Percentiles rank a stretch among this genome's conserved stretches.
These are phyloP conservation scores for Catalaphyllia jardinei DNA, from an alignment of 64 coral and sea anemone species.

Conservation along the genomic window DNA sequence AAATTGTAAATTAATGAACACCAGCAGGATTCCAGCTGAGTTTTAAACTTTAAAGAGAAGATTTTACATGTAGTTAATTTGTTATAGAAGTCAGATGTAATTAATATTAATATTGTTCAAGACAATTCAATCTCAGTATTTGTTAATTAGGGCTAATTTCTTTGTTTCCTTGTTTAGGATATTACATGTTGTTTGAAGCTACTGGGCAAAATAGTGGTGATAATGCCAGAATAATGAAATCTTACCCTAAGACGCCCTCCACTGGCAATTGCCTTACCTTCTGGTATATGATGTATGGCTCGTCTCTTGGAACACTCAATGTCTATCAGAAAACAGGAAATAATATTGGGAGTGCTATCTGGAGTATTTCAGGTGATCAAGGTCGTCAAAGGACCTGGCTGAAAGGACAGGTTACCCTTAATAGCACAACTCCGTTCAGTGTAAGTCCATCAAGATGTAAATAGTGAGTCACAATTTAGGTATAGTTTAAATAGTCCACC, in stretches of 20 bases:
- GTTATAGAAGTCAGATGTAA: no score
- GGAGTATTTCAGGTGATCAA: conserved; percentile 75
- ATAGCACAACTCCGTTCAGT: conserved; percentile 61
- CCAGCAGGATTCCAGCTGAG: not conserved
- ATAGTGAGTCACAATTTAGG: no score
- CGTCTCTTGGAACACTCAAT: conserved; percentile 71
- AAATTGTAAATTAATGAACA: not conserved
- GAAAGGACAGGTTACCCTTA: conserved; percentile 75
- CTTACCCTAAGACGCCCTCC: conserved; percentile 12
- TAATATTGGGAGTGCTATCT: conserved; percentile 52
- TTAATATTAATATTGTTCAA: no score
- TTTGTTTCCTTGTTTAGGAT: conserved; percentile 37
- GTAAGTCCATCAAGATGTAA: conserved; percentile 41
- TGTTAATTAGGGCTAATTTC: not conserved
- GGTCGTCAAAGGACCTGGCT: conserved; percentile 74
- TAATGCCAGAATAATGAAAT: conserved; percentile 66
- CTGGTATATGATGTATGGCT: conserved; percentile 96
- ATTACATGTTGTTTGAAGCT: conserved; percentile 69
- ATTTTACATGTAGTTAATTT: no score
- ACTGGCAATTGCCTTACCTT: conserved; percentile 72
- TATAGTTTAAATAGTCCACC: no score
- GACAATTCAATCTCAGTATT: no score
- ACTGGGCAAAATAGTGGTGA: conserved; percentile 27
- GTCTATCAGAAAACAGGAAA: conserved; percentile 72
- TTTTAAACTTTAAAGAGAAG: not conserved